phyloP scores from a whole-genome alignment of 2,797 vertebrate species.

The Perodicticus potto region DNA sequence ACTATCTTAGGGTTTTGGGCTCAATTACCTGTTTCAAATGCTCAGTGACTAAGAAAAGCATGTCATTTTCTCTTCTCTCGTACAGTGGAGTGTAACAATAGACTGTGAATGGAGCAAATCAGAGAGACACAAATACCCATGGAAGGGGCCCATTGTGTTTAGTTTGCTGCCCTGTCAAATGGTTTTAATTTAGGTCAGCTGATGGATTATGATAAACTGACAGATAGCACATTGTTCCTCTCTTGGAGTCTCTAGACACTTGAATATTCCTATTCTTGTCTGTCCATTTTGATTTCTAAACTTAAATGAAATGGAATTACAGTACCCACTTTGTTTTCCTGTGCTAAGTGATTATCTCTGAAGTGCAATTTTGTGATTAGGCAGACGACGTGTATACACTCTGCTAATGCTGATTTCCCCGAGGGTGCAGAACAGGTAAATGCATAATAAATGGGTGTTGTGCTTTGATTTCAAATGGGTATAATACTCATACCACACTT shows the following conservation, averaged over 20 bases:
- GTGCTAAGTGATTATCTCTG: conserved; percentile 80
- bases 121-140: conserved; percentile 77
- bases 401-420: conserved; percentile 76
- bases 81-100: conserved; percentile 78
- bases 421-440: conserved; percentile 80
- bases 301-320: conserved; percentile 79
- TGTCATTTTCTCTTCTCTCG: conserved; percentile 79
- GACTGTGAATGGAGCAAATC: conserved; percentile 79
- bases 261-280: conserved; percentile 71
- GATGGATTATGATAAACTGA: conserved; percentile 74
- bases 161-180: conserved; percentile 69
- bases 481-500: conserved; percentile 69
- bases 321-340: conserved; percentile 82
- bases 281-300: conserved; percentile 80
- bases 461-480: conserved; percentile 83
- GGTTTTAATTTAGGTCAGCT: conserved; percentile 77
- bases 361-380: conserved; percentile 85
- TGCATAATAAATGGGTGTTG: conserved; percentile 81
- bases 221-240: conserved; percentile 63
- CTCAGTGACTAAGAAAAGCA: conserved; percentile 73
- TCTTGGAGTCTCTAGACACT: conserved; percentile 57
- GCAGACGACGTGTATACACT: conserved; percentile 64
- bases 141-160: conserved; percentile 64
- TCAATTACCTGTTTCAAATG: conserved; percentile 75
- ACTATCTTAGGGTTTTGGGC: conserved; percentile 79